Evolutionary conservation across 1,140 invertebrate genomes (phyloP), one percentile per base, ranked within the genome.

Genomic region (Patella vulgata): DNA sequence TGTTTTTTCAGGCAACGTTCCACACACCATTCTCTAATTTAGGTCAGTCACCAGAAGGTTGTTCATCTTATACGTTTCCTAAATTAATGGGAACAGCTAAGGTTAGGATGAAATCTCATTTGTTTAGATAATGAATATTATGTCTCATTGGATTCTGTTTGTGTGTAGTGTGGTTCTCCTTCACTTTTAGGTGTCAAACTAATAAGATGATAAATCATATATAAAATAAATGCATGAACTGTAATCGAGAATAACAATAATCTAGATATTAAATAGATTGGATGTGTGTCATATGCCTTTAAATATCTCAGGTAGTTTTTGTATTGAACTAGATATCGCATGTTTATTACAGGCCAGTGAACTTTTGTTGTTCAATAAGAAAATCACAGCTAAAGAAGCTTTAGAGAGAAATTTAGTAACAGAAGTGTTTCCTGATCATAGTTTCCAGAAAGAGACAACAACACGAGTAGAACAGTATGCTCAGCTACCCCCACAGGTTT

Each of bases 51-150:
- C 89, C 92, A 14, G 95, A 98, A 87, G 94, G 90, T 17, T 88
- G 93, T 77, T 94, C 94, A 8, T 90, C 91, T 12, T 91, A 90
- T 70, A 90, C 89, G 33, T 96, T 96, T 79, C 93, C 95, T 0
- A 86, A 84, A 73, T 82, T 96, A 31, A 88, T 98, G 84, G 96
- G 96, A 27, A 82, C 84, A 17, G 88, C 88, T 43, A 92, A 90
- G 85, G 91, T 91, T 84, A 75, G 52, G 70, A 11, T 11, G 23
- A 31, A 33, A 6, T 28, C 17, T 19, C 30, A 17, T n/a, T 30
- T 4, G 17, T 17, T 53, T 1, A n/a, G n/a, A n/a, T n/a, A n/a
- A n/a, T n/a, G n/a, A n/a, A n/a, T n/a, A n/a, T n/a, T n/a, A n/a
- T n/a, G n/a, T n/a, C n/a, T n/a, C n/a, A n/a, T n/a, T n/a, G n/a